These are phyloP conservation scores for Mnemiopsis leidyi DNA, from an alignment of 37 sponge, comb jelly and placozoan genomes.

Conservation along the genomic window DNA sequence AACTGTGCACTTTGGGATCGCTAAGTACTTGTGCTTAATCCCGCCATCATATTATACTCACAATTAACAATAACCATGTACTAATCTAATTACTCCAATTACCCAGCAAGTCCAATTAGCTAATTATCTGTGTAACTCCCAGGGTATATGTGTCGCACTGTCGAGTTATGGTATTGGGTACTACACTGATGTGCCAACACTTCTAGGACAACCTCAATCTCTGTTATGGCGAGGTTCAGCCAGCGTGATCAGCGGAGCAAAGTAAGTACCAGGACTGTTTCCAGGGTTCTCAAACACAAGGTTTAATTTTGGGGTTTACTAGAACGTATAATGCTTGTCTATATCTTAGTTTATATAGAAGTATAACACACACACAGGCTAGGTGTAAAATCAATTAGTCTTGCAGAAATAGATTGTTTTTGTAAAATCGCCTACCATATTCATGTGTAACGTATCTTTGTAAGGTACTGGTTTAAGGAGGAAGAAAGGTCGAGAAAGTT, in stretches of 20 bases:
- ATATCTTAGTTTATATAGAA: background rate
- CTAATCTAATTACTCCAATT: no score
- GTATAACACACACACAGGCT: background rate
- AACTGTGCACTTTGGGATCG: no score
- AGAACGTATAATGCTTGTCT: no score
- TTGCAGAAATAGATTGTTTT: no score
- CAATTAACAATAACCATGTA: no score
- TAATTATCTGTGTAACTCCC: background rate
- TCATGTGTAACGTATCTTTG: no score
- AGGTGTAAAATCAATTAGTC: background rate
- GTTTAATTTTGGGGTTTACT: no score
- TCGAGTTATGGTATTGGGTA: conserved; percentile 36
- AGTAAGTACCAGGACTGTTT: conserved; percentile 15
- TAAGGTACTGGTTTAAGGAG: background rate
- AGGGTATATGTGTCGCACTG: conserved; percentile 32
- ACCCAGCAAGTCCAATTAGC: no score
- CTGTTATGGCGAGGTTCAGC: conserved; percentile 4
- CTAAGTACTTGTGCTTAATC: no score
- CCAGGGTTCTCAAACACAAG: no score
- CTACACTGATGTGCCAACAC: background rate
- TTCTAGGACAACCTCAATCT: background rate
- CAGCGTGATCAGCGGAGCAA: conserved; percentile 29
- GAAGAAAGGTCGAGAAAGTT: conserved; percentile 55
- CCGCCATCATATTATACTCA: no score
- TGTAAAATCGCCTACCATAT: no score